Evolutionary conservation across 2,797 vertebrate genomes (phyloP), one percentile per base, ranked within the genome.

Genomic region (Parauchenoglanis ngamensis): DNA sequence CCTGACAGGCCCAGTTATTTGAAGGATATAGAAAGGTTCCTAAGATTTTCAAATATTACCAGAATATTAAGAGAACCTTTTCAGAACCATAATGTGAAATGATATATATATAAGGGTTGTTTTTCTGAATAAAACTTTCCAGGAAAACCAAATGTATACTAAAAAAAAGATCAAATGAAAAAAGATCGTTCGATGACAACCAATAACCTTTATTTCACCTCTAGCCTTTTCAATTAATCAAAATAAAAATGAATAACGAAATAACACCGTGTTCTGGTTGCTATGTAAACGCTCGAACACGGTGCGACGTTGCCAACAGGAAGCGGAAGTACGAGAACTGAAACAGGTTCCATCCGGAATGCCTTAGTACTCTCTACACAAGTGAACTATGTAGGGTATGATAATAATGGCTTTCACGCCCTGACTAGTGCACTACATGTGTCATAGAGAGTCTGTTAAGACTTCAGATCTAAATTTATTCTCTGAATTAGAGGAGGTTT

Each of bases 271-370:
- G 35, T n/a, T n/a, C 8, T 28, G 83, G 91, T 91, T 90, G 89
- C 89, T 83, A 91, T 81, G 89, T 84, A 70, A 87, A 83, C 59
- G 8, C 54, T 49, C 15, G 17, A 63, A 40, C 49, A 52, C 56
- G 12, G 59, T 44, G 25, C 3, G 54, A 28, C 54, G 86, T 91
- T 87, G 87, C 76, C 65, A 88, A 83, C 84, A 89, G 87, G 89
- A 90, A 91, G 81, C 89, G 89, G 91, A 91, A 91, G 85, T 70
- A 35, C 35, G 25, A 23, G 8, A 25, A 67, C 35, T 46, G 3
- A 44, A 63, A 59, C 0, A 23, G 70, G 67, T 25, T 15, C 1
- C 0, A 52, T 85, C 3, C 2, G 72, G 35, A 76, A 76, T 17
- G 0, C 40, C 17, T 7, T 15, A 10, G 2, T 4, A 0, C 40